phyloP scores from a whole-genome alignment of 1,140 invertebrate genomes.

The Heliconius eleuchia region DNA sequence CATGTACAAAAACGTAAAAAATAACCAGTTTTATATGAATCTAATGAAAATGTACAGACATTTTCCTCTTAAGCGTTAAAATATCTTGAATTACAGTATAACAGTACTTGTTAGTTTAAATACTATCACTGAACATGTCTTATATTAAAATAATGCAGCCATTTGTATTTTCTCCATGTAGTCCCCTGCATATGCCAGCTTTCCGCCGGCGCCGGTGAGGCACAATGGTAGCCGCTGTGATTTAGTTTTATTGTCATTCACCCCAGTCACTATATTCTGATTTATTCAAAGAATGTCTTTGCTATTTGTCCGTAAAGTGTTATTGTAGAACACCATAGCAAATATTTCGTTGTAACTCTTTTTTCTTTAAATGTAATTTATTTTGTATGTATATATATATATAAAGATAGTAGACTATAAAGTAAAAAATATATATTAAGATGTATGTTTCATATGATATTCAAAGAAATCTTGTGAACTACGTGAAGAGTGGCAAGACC shows the following conservation, averaged over 20 bases:
- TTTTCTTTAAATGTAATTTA: background rate
- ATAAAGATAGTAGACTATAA: no score
- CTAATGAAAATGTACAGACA: background rate
- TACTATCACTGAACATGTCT: background rate
- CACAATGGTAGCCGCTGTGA: slow-evolving; percentile 70
- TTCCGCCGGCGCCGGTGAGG: slow-evolving; percentile 73
- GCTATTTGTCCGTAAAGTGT: slow-evolving; percentile 12
- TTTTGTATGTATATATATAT: no score
- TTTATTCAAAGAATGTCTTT: slow-evolving; percentile 23
- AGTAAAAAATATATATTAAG: no score
- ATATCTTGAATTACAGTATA: background rate
- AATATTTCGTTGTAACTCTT: background rate
- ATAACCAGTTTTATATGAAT: background rate
- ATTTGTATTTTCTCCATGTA: slow-evolving; percentile 67
- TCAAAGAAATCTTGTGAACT: no score
- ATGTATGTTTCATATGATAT: no score
- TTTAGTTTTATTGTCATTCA: slow-evolving; percentile 80
- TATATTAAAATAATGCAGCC: slow-evolving; percentile 41
- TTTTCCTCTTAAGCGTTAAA: background rate
- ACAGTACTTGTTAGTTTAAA: background rate
- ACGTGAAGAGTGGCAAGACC: no score
- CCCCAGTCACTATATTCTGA: slow-evolving; percentile 53
- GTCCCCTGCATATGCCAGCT: slow-evolving; percentile 67
- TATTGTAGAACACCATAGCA: slow-evolving; percentile 1
- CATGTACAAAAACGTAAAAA: background rate